Percentiles rank a stretch among this genome's conserved stretches.
phyloP scores from a whole-genome alignment of 2,113 vertebrate genomes.

The Drymodes brunneopygia region DNA sequence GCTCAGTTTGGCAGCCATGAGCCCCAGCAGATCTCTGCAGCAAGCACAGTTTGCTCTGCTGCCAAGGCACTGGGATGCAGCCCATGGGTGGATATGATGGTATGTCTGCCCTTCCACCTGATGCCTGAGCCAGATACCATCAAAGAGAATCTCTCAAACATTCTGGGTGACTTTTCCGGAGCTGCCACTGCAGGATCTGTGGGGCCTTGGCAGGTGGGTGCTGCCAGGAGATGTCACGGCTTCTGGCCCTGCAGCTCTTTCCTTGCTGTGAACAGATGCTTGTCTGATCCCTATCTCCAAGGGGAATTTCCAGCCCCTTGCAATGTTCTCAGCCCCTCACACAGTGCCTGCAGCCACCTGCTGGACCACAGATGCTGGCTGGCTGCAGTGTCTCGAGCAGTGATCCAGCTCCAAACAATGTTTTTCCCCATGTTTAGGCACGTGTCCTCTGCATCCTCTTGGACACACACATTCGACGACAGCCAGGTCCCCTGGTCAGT shows the following conservation, averaged over 20 bases:
- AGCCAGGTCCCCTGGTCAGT: not conserved
- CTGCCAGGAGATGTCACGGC: not conserved
- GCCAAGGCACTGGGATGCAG: not conserved
- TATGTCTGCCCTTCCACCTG: not conserved
- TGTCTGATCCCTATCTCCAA: not conserved
- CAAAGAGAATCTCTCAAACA: not conserved
- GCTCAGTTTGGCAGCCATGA: not conserved
- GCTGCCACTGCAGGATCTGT: not conserved
- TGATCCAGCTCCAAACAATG: not conserved
- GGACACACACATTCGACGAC: not conserved
- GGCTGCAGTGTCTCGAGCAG: accelerated
- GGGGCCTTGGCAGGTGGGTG: not conserved
- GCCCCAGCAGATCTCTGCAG: not conserved
- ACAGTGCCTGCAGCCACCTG: not conserved
- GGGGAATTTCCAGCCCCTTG: not conserved
- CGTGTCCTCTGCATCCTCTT: not conserved
- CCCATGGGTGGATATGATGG: accelerated
- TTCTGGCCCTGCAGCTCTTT: not conserved
- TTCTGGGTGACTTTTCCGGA: not conserved
- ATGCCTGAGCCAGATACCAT: not conserved
- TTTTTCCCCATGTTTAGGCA: accelerated
- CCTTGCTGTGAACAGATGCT: not conserved
- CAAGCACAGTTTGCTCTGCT: not conserved
- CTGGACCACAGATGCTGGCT: not conserved
- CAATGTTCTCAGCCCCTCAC: not conserved